Conservation (phyloP, 2,797 vertebrate genomes). For the Pipistrellus pygmaeus region DNA sequence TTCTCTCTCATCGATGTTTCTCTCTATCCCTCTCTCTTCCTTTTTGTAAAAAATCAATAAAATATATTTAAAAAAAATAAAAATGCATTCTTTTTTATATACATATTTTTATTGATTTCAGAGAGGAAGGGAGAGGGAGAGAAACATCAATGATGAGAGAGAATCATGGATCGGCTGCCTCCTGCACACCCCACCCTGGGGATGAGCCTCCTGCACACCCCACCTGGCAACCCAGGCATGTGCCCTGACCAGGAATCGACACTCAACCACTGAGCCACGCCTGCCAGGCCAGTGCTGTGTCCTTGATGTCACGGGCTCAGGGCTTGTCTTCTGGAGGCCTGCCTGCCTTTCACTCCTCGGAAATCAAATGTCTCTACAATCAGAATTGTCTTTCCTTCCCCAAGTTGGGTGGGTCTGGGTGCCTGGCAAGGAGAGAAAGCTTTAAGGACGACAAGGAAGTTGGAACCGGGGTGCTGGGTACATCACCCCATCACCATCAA, state of each 20-base stretch:
- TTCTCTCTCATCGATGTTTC: too few species aligned
- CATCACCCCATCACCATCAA: not conserved
- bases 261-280: not conserved
- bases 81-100: too few species aligned
- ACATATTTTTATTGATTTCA: not conserved
- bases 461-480: not conserved
- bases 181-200: not conserved
- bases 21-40: too few species aligned
- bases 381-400: not conserved
- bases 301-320: too few species aligned
- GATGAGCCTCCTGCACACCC: not conserved
- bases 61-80: too few species aligned
- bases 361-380: not conserved
- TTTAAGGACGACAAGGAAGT: not conserved
- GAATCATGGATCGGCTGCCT: not conserved
- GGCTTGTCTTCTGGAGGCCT: too few species aligned
- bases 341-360: not conserved
- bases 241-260: not conserved
- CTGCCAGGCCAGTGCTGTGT: too few species aligned
- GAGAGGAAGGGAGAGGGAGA: not conserved
- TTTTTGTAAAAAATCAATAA: too few species aligned
- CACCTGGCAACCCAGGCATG: rapidly evolving
- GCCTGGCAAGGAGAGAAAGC: not conserved
- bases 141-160: not conserved
- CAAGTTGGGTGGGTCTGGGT: not conserved